Percentiles rank a stretch among this genome's conserved stretches.
Evolutionary conservation across 2,797 vertebrate species (phyloP).

Genomic region (Orientallactaga sibirica): DNA sequence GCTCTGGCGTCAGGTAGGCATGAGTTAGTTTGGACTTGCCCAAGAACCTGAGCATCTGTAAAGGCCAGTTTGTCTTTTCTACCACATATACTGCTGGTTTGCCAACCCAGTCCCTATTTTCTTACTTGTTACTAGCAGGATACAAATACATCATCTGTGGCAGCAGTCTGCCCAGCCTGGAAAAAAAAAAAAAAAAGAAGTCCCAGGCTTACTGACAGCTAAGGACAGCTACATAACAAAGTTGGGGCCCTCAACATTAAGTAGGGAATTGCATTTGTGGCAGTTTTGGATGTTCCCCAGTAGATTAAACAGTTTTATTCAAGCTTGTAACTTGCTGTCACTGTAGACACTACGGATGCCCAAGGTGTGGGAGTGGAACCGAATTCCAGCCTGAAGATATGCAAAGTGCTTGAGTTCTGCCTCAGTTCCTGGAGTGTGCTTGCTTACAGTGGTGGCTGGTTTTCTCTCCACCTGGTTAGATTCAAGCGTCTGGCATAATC

Average conservation of each 20-base stretch:
- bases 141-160: background rate
- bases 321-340: no score
- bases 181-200: background rate
- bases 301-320: no score
- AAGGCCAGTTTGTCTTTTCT: background rate
- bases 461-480: no score
- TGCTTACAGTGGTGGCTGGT: no score
- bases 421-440: no score
- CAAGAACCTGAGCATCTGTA: constrained; percentile 7
- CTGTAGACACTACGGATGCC: no score
- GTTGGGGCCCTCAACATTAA: background rate
- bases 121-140: constrained; percentile 13
- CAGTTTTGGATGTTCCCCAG: no score
- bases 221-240: background rate
- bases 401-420: no score
- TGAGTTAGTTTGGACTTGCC: background rate
- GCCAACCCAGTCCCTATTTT: constrained; percentile 20
- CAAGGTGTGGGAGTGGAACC: no score
- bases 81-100: background rate
- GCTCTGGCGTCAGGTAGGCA: background rate
- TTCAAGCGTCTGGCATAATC: no score
- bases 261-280: background rate
- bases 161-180: background rate
- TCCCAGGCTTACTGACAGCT: background rate
- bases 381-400: no score